Conservation (phyloP, 2,113 vertebrate species). For the Menura novaehollandiae region DNA sequence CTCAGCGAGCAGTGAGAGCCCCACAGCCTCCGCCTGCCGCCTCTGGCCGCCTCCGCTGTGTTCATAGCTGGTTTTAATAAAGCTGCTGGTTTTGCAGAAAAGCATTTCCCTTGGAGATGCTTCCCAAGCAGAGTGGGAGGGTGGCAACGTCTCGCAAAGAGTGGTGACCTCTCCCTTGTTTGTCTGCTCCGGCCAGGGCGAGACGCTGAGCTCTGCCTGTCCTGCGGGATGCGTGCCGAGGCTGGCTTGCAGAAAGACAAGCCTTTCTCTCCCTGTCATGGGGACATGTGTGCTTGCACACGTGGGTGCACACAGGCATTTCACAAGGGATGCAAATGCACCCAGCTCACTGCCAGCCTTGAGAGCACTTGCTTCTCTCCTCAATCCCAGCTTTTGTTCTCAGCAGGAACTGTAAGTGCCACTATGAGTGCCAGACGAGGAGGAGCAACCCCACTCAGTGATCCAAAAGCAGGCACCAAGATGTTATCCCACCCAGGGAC, state of each 20-base stretch:
- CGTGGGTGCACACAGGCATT: background rate
- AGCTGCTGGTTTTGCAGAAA: slow-evolving; percentile 17
- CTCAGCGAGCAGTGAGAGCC: background rate
- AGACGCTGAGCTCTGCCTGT: background rate
- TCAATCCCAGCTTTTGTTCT: slow-evolving; percentile 1
- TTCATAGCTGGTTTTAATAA: slow-evolving; percentile 36
- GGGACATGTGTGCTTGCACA: background rate
- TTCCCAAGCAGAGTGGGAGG: slow-evolving; percentile 12
- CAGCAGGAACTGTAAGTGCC: background rate
- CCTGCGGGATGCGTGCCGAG: background rate
- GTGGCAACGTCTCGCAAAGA: background rate
- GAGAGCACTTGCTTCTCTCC: background rate
- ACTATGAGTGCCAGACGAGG: background rate
- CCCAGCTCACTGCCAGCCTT: background rate
- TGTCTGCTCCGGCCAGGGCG: background rate
- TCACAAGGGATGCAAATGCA: background rate
- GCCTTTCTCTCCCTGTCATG: background rate
- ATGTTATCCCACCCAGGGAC: background rate
- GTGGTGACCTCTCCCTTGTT: slow-evolving; percentile 20
- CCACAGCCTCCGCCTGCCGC: background rate
- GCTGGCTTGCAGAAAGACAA: background rate
- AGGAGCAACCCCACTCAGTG: background rate
- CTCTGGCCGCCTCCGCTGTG: background rate
- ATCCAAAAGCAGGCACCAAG: background rate
- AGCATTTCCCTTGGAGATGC: slow-evolving; percentile 1